These are phyloP conservation scores for Thalpophila matura DNA, from an alignment of 2,888 invertebrate species.

Conservation along the genomic window DNA sequence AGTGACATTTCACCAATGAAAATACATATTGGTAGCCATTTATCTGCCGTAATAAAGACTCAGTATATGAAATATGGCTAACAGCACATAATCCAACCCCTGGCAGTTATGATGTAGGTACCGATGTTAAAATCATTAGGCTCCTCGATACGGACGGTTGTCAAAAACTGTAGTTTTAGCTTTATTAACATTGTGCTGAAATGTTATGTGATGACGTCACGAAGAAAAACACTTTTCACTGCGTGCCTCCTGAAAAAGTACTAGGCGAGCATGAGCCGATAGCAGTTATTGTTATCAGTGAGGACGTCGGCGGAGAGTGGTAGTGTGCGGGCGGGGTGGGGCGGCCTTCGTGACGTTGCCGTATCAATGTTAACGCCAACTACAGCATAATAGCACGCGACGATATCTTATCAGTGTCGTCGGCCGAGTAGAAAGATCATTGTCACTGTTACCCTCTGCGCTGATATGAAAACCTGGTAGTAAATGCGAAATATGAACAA, in stretches of 20 bases:
- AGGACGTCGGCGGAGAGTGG: constrained; percentile 67
- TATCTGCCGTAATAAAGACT: no score
- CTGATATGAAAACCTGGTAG: constrained; percentile 76
- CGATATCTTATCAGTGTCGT: constrained; percentile 82
- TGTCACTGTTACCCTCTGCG: constrained; percentile 65
- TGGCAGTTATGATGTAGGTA: no score
- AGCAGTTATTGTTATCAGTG: constrained; percentile 84
- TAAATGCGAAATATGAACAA: constrained; percentile 70
- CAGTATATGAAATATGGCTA: no score
- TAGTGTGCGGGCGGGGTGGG: constrained; percentile 59
- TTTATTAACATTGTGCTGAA: constrained; percentile 23
- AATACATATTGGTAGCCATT: no score
- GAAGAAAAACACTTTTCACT: constrained; percentile 81
- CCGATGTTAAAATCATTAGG: no score
- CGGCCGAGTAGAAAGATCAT: constrained; percentile 65
- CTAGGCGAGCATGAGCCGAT: constrained; percentile 84
- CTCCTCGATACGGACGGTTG: background rate
- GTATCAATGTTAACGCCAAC: constrained; percentile 76
- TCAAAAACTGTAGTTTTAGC: constrained; percentile 12
- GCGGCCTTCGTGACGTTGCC: constrained; percentile 77
- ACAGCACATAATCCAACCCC: no score
- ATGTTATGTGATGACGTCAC: constrained; percentile 65
- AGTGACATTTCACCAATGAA: no score
- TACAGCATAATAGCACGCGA: constrained; percentile 71
- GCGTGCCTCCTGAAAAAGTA: constrained; percentile 84